These are phyloP conservation scores for Poecile montanus DNA, from an alignment of 2,797 vertebrate genomes.

Conservation along the genomic window DNA sequence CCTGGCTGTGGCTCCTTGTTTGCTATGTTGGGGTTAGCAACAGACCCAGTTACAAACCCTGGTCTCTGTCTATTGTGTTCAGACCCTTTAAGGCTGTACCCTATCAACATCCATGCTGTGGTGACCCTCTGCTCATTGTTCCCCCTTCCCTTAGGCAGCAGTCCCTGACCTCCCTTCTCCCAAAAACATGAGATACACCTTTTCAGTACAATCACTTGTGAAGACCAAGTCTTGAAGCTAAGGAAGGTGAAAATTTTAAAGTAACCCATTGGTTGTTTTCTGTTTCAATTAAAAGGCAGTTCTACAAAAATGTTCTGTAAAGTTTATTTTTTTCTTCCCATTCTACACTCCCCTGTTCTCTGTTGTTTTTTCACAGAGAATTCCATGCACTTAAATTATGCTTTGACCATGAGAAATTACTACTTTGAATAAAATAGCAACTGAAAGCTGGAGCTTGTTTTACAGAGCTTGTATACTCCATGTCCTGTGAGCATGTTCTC, in stretches of 20 bases:
- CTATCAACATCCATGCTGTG: fast-evolving
- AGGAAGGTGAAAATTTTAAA: not conserved
- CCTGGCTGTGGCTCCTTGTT: not conserved
- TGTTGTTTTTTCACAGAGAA: not conserved
- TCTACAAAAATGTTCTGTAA: not conserved
- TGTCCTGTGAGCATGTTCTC: not conserved
- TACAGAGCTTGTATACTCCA: not conserved
- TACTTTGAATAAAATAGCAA: not conserved
- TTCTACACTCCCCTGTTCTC: not conserved
- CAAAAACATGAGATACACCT: not conserved
- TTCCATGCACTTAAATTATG: not conserved
- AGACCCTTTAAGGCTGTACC: not conserved
- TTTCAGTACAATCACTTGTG: not conserved
- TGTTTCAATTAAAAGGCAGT: not conserved
- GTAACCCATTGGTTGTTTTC: not conserved
- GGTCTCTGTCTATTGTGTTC: not conserved
- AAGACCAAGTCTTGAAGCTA: not conserved
- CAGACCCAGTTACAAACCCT: not conserved
- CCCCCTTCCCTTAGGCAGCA: not conserved
- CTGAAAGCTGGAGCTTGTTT: not conserved
- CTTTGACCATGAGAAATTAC: not conserved
- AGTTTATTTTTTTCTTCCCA: not conserved
- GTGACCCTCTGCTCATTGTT: not conserved
- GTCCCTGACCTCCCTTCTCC: not conserved
- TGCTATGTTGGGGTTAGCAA: not conserved